Evolutionary conservation across 2,888 invertebrate species (phyloP), one percentile per base, ranked within the genome.

Genomic region (Drosophila nr. perissopoda): DNA sequence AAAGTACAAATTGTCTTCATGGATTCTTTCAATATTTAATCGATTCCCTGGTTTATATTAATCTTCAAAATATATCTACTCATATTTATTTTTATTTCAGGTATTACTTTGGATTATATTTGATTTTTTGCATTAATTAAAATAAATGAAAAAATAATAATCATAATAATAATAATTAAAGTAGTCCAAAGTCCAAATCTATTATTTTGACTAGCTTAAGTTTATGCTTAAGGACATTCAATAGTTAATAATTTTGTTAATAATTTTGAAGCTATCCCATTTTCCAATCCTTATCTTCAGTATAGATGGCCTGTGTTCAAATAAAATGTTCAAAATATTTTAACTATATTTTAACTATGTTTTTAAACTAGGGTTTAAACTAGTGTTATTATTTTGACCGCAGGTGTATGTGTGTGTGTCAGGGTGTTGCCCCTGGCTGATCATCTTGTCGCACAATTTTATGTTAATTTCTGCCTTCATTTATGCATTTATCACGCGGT

Each of bases 381-480:
- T 6, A 0, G 11, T 5, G 2, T 7, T 16, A 46, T 25, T 46
- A 8, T 46, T 25, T 8, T 46, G 25, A 46, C 46, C 46, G 16
- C 16, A 16, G 46, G 8, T 46, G 46, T 46, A 16, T 25, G 46
- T 25, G 25, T 8, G 16, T 46, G 25, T 46, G 25, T 25, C 46
- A 76, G 82, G 74, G 74, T 82, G 70, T 80, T 78, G 80, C 82
- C 80, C 70, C 69, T 72, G 54, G 68, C 40, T 53, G 63, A 83
- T 78, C 75, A 79, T 70, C 76, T 74, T 74, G 75, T 87, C 76
- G 75, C 70, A 75, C 79, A 75, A 74, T 77, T 88, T 86, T 87
- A 86, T 86, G 84, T 86, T 81, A 88, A 86, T 86, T 90, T 85
- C 70, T 66, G 72, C 82, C 53, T 74, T 68, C 77, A 68, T 76